Base-by-base conservation (phyloP, 2,113 vertebrate genomes). In the Chaetodon trifascialis region DNA sequence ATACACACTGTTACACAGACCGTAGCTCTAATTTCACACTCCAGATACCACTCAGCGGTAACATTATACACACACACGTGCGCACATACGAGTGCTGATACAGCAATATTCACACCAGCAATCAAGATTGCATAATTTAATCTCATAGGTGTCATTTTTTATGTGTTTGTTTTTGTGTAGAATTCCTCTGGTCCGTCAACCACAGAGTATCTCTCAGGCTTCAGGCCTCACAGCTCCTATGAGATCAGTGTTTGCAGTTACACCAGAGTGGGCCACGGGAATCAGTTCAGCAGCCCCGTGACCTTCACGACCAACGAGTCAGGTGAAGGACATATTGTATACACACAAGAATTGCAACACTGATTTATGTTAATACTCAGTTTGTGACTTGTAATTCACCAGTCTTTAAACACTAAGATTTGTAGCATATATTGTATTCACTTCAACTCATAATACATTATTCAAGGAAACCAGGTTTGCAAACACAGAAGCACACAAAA, bases 191-290 rank as follows among this genome's bases (percentile, higher is more conserved):
- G 96, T 80, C 94, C 94, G 5, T 92, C 93, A n/a, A 97, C 93
- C 16, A 94, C 95, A 56, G 94, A 93, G 55, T 92, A 94, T 49
- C 92, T 99, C 8, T 38, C 86, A 63, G 97, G 96, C 82, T 95
- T 99, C 88, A 94, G 96, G 90, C 97, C 97, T 47, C 95, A 98
- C 68, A 97, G 93, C 72, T 93, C 95, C 55, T 99, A 99, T 70
- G 94, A 96, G 75, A 95, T 98, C 91, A 97, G 96, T 40, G 86
- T 99, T 40, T 96, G 95, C 87, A 97, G 97, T 40, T 99, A 96
- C 91, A 99, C 98, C 52, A 97, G 94, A 93, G 96, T 97, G 40
- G 98, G 98, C 65, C 98, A 99, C 62, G 98, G 97, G 75, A 95
- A 99, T 90, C 96, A 97, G 65, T 97, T 96, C 93, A 99, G 98